phyloP scores from a whole-genome alignment of 2,113 vertebrate genomes.

The Nymphicus hollandicus region DNA sequence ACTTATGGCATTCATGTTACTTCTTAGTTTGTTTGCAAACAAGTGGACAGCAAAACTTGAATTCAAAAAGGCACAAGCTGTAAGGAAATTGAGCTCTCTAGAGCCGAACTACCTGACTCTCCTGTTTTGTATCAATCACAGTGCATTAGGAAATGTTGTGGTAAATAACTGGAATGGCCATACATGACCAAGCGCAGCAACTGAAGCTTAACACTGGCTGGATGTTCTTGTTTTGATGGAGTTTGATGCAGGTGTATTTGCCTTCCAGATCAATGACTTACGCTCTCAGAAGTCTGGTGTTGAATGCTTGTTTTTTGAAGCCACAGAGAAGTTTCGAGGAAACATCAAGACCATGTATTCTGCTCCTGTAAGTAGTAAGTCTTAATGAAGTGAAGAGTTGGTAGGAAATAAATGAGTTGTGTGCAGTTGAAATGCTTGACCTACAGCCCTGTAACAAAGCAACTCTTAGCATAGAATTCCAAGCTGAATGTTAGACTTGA shows the following conservation, averaged over 20 bases:
- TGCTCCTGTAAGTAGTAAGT: slow-evolving; percentile 81
- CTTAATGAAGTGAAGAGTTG: neutral
- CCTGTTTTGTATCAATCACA: neutral
- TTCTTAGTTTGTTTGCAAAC: neutral
- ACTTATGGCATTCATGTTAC: neutral
- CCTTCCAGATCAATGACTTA: slow-evolving; percentile 89
- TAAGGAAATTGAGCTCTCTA: neutral
- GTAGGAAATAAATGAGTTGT: neutral
- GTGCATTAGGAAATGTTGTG: neutral
- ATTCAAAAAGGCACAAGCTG: neutral
- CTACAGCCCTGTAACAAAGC: neutral
- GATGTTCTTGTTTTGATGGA: neutral
- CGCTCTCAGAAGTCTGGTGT: slow-evolving; percentile 86
- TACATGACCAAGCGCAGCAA: neutral
- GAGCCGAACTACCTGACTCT: neutral
- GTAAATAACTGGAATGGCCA: neutral
- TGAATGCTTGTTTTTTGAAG: slow-evolving; percentile 89
- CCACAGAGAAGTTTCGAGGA: slow-evolving; percentile 90
- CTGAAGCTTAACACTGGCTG: neutral
- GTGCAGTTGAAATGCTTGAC: neutral
- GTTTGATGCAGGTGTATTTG: neutral
- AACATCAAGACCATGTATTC: slow-evolving; percentile 96
- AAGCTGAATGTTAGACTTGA: neutral
- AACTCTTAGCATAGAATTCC: neutral
- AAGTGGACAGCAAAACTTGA: neutral